Evolutionary conservation across 2,797 vertebrate species (phyloP).

Genomic region (Sorex maritimensis): DNA sequence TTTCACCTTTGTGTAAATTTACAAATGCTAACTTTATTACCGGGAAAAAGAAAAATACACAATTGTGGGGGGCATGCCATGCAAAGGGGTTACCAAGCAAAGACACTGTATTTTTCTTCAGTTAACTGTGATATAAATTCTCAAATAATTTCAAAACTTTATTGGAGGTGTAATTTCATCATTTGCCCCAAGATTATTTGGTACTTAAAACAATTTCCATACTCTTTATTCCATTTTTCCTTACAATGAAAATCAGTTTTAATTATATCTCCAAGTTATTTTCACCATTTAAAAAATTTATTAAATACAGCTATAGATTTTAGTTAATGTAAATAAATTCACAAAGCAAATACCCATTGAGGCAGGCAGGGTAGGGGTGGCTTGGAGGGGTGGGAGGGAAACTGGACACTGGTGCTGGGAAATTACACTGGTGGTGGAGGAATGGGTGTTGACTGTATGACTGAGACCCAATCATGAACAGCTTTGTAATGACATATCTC

Average conservation of each 20-base stretch:
- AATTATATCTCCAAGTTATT: conserved; percentile 6
- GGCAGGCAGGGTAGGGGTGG: no score
- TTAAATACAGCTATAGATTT: conserved; percentile 45
- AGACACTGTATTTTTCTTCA: not conserved
- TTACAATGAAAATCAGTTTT: conserved; percentile 21
- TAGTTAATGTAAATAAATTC: conserved; percentile 15
- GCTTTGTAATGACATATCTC: no score
- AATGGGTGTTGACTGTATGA: no score
- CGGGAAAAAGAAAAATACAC: not conserved
- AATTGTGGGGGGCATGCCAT: not conserved
- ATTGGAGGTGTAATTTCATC: not conserved
- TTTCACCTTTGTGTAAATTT: not conserved
- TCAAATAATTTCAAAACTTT: not conserved
- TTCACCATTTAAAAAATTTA: conserved; percentile 7
- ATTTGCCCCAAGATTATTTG: not conserved
- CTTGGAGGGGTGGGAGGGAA: no score
- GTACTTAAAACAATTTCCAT: not conserved
- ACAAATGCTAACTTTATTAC: not conserved
- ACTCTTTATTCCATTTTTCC: not conserved
- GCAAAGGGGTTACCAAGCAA: not conserved
- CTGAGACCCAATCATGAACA: no score
- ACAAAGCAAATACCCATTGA: not conserved
- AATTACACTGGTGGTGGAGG: no score
- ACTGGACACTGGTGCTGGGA: no score
- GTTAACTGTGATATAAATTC: not conserved